Conservation (phyloP, 2,888 invertebrate species). For the Trachelus stipa region DNA sequence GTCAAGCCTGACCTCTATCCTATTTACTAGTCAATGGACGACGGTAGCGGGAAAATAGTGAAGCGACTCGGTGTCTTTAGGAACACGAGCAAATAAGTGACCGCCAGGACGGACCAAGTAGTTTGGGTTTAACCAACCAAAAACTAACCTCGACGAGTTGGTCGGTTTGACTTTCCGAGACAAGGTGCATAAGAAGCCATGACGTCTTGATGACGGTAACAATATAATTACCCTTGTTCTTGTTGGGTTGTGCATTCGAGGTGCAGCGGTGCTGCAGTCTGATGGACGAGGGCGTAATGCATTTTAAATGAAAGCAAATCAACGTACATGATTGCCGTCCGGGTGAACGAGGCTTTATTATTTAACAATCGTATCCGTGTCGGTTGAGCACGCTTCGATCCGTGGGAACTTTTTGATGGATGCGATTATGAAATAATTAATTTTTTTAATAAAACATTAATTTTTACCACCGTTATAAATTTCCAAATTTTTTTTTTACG, state of each 20-base stretch:
- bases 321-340: background rate
- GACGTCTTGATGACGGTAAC: conserved; percentile 43
- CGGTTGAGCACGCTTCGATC: background rate
- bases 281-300: conserved; percentile 19
- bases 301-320: background rate
- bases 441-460: background rate
- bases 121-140: conserved; percentile 14
- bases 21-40: background rate
- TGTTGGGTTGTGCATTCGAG: conserved; percentile 17
- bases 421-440: background rate
- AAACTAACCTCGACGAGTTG: conserved; percentile 18
- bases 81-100: background rate
- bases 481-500: background rate
- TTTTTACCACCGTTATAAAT: too few species aligned
- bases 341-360: background rate
- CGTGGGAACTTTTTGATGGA: background rate
- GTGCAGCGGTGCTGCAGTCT: conserved; percentile 17
- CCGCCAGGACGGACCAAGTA: background rate
- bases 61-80: background rate
- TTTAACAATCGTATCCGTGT: background rate
- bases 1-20: background rate
- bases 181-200: conserved; percentile 24
- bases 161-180: conserved; percentile 14
- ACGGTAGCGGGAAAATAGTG: background rate
- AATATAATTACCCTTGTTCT: conserved; percentile 40